These are phyloP conservation scores for Drosophila quinaria DNA, from an alignment of 2,888 invertebrate species.

Conservation along the genomic window DNA sequence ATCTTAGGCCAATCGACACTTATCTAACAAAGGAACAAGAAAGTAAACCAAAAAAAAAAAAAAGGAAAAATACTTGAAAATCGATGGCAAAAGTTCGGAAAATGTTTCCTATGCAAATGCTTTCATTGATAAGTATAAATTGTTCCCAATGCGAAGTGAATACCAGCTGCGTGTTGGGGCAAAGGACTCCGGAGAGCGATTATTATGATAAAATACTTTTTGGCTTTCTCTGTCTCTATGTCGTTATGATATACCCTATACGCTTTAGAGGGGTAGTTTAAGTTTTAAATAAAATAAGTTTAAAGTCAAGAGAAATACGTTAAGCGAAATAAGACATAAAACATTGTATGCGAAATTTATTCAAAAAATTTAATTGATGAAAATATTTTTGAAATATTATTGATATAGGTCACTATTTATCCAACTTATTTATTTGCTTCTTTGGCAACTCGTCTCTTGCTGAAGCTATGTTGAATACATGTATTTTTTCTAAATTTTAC, in stretches of 20 bases:
- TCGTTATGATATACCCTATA: neutral
- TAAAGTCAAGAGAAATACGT: too few relatives aligned
- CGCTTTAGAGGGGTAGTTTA: neutral
- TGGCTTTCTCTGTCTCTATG: constrained; percentile 1
- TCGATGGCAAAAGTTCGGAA: constrained; percentile 64
- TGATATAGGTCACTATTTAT: too few relatives aligned
- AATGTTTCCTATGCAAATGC: constrained; percentile 61
- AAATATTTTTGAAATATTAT: too few relatives aligned
- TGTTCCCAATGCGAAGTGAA: constrained; percentile 43
- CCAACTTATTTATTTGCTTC: too few relatives aligned
- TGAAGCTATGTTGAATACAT: too few relatives aligned
- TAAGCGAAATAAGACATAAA: too few relatives aligned
- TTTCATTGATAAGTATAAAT: constrained; percentile 53
- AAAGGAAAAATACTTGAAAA: constrained; percentile 35
- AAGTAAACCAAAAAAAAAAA: neutral
- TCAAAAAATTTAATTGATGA: too few relatives aligned
- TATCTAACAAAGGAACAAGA: constrained; percentile 39
- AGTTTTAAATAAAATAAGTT: neutral
- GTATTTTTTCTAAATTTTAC: too few relatives aligned
- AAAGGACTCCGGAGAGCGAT: constrained; percentile 75
- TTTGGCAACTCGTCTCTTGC: too few relatives aligned
- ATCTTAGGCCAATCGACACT: constrained; percentile 74
- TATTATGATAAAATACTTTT: constrained; percentile 82
- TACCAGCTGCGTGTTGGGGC: constrained; percentile 61
- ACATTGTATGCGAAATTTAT: too few relatives aligned